Evolutionary conservation across 2,113 vertebrate species (phyloP).

Genomic region (Daphoenositta chrysoptera): DNA sequence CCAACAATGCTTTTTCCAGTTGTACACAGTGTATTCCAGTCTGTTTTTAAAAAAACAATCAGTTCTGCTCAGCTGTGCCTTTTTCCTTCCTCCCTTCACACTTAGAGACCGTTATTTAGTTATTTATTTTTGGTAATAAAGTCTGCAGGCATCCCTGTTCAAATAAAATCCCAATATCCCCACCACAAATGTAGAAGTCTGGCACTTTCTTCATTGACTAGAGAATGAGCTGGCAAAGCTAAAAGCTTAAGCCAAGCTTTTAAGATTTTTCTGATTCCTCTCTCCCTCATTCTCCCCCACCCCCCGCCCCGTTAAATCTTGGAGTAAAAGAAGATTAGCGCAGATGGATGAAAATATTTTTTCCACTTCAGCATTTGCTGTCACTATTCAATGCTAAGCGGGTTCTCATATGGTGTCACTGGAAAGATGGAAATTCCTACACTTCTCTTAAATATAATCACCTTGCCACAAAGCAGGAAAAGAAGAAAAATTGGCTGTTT

Average conservation of each 20-base stretch:
- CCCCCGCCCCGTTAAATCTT: not conserved
- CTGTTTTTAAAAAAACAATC: not conserved
- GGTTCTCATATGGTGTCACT: slow-evolving; percentile 42
- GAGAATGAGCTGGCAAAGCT: slow-evolving; percentile 50
- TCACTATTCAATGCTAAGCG: slow-evolving; percentile 36
- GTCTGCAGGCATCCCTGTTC: slow-evolving; percentile 32
- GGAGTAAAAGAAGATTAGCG: slow-evolving; percentile 61
- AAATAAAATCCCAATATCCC: slow-evolving; percentile 38
- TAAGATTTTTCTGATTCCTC: slow-evolving; percentile 18
- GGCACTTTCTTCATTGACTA: slow-evolving; percentile 20
- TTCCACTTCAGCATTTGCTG: slow-evolving; percentile 64
- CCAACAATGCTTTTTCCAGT: slow-evolving; percentile 46
- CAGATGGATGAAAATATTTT: slow-evolving; percentile 65
- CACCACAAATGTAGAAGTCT: slow-evolving; percentile 37
- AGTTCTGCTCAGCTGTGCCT: not conserved
- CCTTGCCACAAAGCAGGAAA: slow-evolving; percentile 8
- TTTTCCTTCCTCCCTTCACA: not conserved
- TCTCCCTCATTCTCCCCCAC: not conserved
- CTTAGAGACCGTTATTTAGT: not conserved
- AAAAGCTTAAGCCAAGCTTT: slow-evolving; percentile 54
- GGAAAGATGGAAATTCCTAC: slow-evolving; percentile 49
- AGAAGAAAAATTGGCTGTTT: not conserved
- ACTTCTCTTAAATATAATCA: slow-evolving; percentile 38
- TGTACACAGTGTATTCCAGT: not conserved
- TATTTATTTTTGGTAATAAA: slow-evolving; percentile 45